phyloP scores from a whole-genome alignment of 2,797 vertebrate genomes.

The Epinephelus coioides region DNA sequence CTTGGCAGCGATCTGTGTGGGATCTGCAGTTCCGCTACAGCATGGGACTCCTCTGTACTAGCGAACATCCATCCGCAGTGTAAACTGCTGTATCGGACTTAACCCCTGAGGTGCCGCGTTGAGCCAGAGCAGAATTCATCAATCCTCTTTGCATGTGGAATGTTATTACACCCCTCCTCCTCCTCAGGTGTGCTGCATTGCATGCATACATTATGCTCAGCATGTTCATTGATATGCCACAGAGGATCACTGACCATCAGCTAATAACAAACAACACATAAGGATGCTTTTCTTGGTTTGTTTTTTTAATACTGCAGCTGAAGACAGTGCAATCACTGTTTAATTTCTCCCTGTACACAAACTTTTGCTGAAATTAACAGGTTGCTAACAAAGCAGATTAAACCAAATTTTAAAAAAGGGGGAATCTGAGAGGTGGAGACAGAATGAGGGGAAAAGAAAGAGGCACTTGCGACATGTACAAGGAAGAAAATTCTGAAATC shows the following conservation, averaged over 20 bases:
- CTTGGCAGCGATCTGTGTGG: slow-evolving; percentile 83
- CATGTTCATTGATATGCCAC: slow-evolving; percentile 21
- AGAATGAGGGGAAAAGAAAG: slow-evolving; percentile 19
- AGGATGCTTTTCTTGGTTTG: neutral
- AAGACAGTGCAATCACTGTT: slow-evolving; percentile 11
- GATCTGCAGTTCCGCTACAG: slow-evolving; percentile 87
- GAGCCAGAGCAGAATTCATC: slow-evolving; percentile 48
- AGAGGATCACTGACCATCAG: slow-evolving; percentile 24
- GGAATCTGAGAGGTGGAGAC: neutral
- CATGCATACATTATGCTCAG: slow-evolving; percentile 66
- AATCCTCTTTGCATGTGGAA: slow-evolving; percentile 53
- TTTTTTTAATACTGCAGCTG: slow-evolving; percentile 22
- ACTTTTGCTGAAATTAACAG: slow-evolving; percentile 15
- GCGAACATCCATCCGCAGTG: slow-evolving; percentile 87
- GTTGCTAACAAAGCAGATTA: slow-evolving; percentile 21
- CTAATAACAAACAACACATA: neutral
- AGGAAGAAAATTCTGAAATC: slow-evolving; percentile 25
- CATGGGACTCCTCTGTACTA: slow-evolving; percentile 84
- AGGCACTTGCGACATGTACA: neutral
- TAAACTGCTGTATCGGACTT: slow-evolving; percentile 88
- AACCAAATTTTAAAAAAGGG: neutral
- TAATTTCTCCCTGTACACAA: neutral
- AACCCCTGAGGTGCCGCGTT: slow-evolving; percentile 76
- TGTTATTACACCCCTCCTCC: slow-evolving; percentile 37
- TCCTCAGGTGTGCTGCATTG: slow-evolving; percentile 73